These are phyloP conservation scores for Gambusia affinis DNA, from an alignment of 2,113 vertebrate genomes.

Conservation along the genomic window DNA sequence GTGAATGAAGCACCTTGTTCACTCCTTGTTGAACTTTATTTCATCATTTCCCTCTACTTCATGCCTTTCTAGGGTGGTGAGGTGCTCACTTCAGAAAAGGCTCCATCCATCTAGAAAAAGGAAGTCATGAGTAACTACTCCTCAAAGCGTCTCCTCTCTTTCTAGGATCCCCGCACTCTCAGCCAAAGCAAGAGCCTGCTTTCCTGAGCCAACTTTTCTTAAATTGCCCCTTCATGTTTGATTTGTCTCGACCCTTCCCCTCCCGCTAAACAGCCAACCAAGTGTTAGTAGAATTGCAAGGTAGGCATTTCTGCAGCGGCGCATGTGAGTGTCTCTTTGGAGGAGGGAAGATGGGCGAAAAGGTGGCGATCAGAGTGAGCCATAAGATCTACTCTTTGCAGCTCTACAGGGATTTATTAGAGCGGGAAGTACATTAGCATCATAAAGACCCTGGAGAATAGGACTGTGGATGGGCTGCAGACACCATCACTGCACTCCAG, in stretches of 20 bases:
- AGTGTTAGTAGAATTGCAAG: slow-evolving; percentile 74
- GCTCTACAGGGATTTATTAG: slow-evolving; percentile 85
- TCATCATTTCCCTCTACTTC: slow-evolving; percentile 43
- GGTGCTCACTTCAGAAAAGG: slow-evolving; percentile 28
- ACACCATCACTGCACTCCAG: slow-evolving; percentile 68
- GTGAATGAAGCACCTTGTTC: slow-evolving; percentile 48
- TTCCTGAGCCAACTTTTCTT: slow-evolving; percentile 50
- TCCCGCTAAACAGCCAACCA: slow-evolving; percentile 70
- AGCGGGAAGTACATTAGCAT: slow-evolving; percentile 84
- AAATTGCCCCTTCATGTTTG: slow-evolving; percentile 74
- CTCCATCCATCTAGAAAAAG: slow-evolving; percentile 23
- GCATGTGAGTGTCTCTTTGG: slow-evolving; percentile 34
- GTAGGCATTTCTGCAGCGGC: slow-evolving; percentile 72
- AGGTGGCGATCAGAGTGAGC: slow-evolving; percentile 72
- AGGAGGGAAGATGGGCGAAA: slow-evolving; percentile 47
- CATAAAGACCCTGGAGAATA: slow-evolving; percentile 82
- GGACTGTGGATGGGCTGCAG: slow-evolving; percentile 70
- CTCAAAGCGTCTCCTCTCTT: slow-evolving; percentile 4
- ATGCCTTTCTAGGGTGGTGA: slow-evolving; percentile 8
- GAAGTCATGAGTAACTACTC: slow-evolving; percentile 20
- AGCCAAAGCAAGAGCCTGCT: slow-evolving; percentile 6
- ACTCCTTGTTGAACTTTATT: slow-evolving; percentile 39
- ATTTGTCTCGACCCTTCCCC: slow-evolving; percentile 68
- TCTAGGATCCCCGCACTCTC: background rate
- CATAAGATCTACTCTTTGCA: slow-evolving; percentile 80